A percentile compares a stretch with the other conserved stretches of the same genome.
Evolutionary conservation across 1,140 invertebrate species (phyloP).

Genomic region (Drosophila kurseongensis): DNA sequence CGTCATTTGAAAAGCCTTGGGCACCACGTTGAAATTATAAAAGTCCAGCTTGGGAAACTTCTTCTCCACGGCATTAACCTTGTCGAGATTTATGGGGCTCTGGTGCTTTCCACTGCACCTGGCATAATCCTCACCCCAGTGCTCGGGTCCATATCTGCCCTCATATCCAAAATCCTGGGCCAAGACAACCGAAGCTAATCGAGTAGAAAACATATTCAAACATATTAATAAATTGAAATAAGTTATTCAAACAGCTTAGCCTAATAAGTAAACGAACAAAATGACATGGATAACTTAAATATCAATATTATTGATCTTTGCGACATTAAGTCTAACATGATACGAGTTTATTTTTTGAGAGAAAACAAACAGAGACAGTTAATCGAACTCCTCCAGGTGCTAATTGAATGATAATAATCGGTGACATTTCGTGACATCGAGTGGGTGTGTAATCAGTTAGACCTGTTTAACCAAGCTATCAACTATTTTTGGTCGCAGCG

Average conservation of each 20-base stretch:
- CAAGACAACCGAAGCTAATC: constrained; percentile 16
- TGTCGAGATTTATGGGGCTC: constrained; percentile 93
- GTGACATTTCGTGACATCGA: constrained; percentile 31
- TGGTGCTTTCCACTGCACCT: constrained; percentile 91
- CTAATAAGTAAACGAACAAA: constrained; percentile 2
- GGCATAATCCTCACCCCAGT: constrained; percentile 89
- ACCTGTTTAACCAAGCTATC: constrained; percentile 37
- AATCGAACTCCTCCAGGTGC: constrained; percentile 24
- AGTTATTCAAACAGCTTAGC: not conserved
- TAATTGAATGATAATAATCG: constrained; percentile 24
- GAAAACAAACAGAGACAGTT: constrained; percentile 25
- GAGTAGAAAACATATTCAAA: not conserved
- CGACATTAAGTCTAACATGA: not conserved
- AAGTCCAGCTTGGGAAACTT: constrained; percentile 86
- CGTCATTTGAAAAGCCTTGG: constrained; percentile 86
- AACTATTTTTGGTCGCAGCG: constrained; percentile 40
- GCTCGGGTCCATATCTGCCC: constrained; percentile 87
- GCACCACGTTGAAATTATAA: constrained; percentile 86
- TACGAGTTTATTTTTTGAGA: not conserved
- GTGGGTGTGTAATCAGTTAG: constrained; percentile 16
- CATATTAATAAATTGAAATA: not conserved
- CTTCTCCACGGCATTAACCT: constrained; percentile 86
- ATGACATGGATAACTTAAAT: too few species aligned
- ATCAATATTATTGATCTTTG: not conserved
- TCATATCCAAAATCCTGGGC: constrained; percentile 65